Evolutionary conservation across 2,888 invertebrate genomes (phyloP), one percentile per base, ranked within the genome.

Genomic region (Ochropleura plecta): DNA sequence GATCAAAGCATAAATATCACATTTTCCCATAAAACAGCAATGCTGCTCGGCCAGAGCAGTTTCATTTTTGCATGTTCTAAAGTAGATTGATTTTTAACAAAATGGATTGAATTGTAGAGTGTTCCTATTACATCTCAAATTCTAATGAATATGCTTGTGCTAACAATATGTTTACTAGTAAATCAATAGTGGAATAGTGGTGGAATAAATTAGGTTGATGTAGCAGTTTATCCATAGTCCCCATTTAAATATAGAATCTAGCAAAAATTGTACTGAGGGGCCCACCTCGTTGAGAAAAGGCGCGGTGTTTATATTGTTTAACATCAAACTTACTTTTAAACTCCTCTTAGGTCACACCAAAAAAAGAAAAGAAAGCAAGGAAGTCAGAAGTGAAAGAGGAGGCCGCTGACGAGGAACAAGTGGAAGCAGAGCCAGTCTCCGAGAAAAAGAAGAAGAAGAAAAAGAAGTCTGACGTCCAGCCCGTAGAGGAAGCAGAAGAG

Each of bases 381-480:
- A 88, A 62, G 62, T 62, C 90, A 78, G 88, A 87, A 67, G 84
- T 84, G 7, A 69, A 81, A 73, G 84, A 81, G 55, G 81, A 84
- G 62, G 68, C 73, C 0, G 73, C 70, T 40, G 82, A 78, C 49
- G 73, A 82, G 30, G 67, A 49, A 12, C 77, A 89, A 79, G 87
- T 89, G 42, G 86, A 88, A 70, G 88, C 84, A 0, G 80, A 76
- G 60, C 91, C 91, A 4, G 85, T 89, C 18, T 94, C 94, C 30
- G 96, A 96, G 85, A 97, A 97, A 78, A 97, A 97, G 87, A 95
- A 94, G 82, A 97, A 96, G 86, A 97, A 97, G 88, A 97, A 97
- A 88, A 97, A 96, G 90, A 96, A 96, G 84, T 97, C 88, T 30
- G 92, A 91, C 46, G 86, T 79, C 6, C 83, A 87, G 74, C 80